Evolutionary conservation across 2,888 invertebrate genomes (phyloP).

Genomic region (Melinaea menophilus): DNA sequence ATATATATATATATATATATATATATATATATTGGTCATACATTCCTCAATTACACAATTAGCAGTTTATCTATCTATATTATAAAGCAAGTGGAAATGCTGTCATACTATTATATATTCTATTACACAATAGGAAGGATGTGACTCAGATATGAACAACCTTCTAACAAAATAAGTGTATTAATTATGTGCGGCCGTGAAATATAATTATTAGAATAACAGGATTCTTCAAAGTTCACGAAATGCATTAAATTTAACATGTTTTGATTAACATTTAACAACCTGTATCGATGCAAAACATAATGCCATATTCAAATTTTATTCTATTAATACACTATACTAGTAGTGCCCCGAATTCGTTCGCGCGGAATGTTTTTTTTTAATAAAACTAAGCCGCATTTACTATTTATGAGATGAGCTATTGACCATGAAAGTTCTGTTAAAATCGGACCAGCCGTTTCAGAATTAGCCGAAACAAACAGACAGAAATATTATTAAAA

Average conservation of each 20-base stretch:
- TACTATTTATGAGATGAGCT: too few species aligned
- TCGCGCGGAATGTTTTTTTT: too few species aligned
- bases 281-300: neutral
- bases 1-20: too few species aligned
- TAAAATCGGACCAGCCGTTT: too few species aligned
- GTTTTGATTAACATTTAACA: neutral
- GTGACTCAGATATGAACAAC: slow-evolving; percentile 33
- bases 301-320: neutral
- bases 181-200: slow-evolving; percentile 45
- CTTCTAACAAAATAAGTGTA: slow-evolving; percentile 45
- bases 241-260: slow-evolving; percentile 7
- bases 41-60: neutral
- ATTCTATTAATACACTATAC: slow-evolving; percentile 6
- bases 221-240: slow-evolving; percentile 29
- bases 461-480: too few species aligned
- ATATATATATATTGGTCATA: too few species aligned
- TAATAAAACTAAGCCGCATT: too few species aligned
- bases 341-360: too few species aligned
- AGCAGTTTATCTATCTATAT: neutral
- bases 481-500: too few species aligned
- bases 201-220: slow-evolving; percentile 61
- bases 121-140: slow-evolving; percentile 27
- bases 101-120: slow-evolving; percentile 8
- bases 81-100: slow-evolving; percentile 4
- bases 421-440: too few species aligned